Evolutionary conservation across 2,888 invertebrate genomes (phyloP), one percentile per base, ranked within the genome.

Genomic region (Scrobipalpa atriplicella): DNA sequence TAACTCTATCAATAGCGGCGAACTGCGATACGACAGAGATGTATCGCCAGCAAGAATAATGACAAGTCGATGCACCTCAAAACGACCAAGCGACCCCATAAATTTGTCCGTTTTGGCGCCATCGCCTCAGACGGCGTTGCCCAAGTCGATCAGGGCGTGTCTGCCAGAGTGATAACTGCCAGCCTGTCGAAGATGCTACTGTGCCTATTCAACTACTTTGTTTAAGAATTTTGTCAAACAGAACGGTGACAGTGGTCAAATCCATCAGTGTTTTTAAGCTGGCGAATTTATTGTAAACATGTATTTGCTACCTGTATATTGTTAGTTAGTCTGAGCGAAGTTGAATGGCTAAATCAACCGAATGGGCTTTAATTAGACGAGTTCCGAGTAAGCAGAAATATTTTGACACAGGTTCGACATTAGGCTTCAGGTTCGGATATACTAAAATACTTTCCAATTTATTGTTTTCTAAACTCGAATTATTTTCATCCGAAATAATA

Each of bases 61-160:
- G 58, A 38, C 58, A 58, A 47, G 62, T 19, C 62, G 38, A 62
- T 62, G 62, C 43, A 62, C 47, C 47, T 62, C 29, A 62, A 21
- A 58, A 58, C 13, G 38, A 58, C 38, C 29, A 54, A 21, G n/a
- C 65, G 67, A n/a, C 65, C 67, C 58, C 62, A 68, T 68, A 63
- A 68, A 65, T 68, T 38, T 38, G 7, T 19, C 29, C 18, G 21
- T 60, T 38, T 56, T 67, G 67, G 64, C 67, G 64, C 61, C 67
- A 58, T 39, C 62, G 21, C 60, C 38, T 47, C 62, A 13, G 19
- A 47, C 51, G 16, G n/a, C 29, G 47, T 62, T 62, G 62, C 62
- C 38, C 62, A 62, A 51, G 47, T 62, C 41, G 13, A 16, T 62
- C 62, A 51, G 62, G 43, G 47, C 39, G 21, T 43, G 61, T 21